Conservation (phyloP, 2,888 invertebrate genomes). For the Piscicola geometra region DNA sequence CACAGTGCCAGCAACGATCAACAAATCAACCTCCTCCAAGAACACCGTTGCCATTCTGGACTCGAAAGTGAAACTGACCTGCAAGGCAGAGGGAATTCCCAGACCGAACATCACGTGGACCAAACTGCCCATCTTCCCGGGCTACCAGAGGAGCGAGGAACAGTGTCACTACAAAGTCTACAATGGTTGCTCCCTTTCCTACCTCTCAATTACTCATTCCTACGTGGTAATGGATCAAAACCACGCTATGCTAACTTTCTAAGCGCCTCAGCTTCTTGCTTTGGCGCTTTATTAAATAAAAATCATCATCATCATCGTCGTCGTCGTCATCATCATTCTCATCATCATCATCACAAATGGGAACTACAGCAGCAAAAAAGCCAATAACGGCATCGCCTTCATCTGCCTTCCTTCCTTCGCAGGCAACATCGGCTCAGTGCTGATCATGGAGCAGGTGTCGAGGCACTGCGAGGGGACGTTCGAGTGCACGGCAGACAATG, state of each 20-base stretch:
- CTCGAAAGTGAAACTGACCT: slow-evolving; percentile 3
- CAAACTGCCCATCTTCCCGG: not conserved
- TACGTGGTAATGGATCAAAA: no score
- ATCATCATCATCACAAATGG: no score
- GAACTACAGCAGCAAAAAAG: no score
- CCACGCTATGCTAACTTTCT: no score
- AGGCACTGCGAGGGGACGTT: slow-evolving; percentile 85
- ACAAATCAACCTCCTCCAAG: not conserved
- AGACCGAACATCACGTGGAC: slow-evolving; percentile 10
- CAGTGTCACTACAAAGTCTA: slow-evolving; percentile 9
- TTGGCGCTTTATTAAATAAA: no score
- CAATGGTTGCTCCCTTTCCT: not conserved
- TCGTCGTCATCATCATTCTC: no score
- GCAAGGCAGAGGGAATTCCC: slow-evolving; percentile 10
- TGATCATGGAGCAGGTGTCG: slow-evolving; percentile 73
- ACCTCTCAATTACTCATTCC: no score
- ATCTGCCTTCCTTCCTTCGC: no score
- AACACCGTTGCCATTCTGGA: not conserved
- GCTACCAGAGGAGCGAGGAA: not conserved
- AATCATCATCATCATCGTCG: no score
- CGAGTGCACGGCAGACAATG: slow-evolving; percentile 84
- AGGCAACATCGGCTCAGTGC: slow-evolving; percentile 69
- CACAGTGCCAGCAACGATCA: not conserved
- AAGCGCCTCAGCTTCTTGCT: no score
- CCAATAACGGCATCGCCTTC: no score